These are phyloP conservation scores for Rattus rattus DNA, from an alignment of 2,113 vertebrate genomes.

Conservation along the genomic window DNA sequence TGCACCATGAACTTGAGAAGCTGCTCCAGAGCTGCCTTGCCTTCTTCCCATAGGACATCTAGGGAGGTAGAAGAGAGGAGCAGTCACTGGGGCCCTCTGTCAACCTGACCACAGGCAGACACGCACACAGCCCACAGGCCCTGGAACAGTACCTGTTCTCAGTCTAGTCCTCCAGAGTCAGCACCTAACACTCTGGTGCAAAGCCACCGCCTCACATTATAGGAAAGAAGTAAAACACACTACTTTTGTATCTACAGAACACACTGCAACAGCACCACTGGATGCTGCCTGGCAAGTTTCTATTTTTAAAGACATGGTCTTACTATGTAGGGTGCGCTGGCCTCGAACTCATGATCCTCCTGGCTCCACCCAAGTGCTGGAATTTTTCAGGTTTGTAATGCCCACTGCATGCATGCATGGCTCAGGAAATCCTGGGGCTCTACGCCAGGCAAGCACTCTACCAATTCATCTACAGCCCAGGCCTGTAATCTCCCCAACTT, in stretches of 20 bases:
- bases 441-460: background rate
- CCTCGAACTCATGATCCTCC: background rate
- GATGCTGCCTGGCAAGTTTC: background rate
- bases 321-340: background rate
- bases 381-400: background rate
- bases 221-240: background rate
- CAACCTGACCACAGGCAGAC: background rate
- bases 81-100: background rate
- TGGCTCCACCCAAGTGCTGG: background rate
- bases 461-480: background rate
- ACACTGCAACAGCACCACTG: background rate
- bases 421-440: background rate
- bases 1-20: slow-evolving; percentile 98
- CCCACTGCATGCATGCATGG: background rate
- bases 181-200: no score
- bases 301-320: background rate
- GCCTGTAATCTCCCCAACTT: background rate
- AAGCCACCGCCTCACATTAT: background rate
- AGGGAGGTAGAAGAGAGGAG: background rate
- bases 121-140: background rate
- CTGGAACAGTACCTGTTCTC: background rate
- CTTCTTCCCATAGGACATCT: slow-evolving; percentile 93
- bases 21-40: slow-evolving; percentile 92
- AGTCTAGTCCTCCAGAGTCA: background rate
- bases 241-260: background rate